Percentiles rank a stretch among this genome's conserved stretches.
phyloP scores from a whole-genome alignment of 2,113 vertebrate species.

The Nothocercus julius region DNA sequence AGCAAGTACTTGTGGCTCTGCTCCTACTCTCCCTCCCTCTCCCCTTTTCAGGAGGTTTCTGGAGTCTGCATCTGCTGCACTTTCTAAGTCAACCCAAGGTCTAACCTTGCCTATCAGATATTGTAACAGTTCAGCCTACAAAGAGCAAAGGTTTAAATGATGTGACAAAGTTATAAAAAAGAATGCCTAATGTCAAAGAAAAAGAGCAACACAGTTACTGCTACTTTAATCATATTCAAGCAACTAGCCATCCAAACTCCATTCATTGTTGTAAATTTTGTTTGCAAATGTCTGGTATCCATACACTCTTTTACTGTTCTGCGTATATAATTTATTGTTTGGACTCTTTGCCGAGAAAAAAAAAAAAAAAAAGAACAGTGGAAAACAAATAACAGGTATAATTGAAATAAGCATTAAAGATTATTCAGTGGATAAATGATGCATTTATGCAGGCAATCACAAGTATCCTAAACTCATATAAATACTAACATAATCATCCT shows the following conservation, averaged over 20 bases:
- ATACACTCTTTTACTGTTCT: neutral
- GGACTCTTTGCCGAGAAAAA: neutral
- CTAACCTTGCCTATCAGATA: neutral
- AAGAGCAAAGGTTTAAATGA: neutral
- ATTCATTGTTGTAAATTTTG: neutral
- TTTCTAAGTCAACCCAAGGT: neutral
- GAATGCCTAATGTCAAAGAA: neutral
- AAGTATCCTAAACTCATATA: neutral
- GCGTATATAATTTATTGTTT: neutral
- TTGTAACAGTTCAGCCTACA: neutral
- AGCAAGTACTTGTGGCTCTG: neutral
- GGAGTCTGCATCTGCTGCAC: neutral
- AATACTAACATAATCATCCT: neutral
- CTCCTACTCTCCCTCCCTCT: neutral
- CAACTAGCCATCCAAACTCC: neutral
- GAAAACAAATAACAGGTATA: neutral
- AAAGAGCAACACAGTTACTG: neutral
- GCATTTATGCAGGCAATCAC: neutral
- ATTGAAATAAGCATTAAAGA: neutral
- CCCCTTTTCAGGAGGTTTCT: neutral
- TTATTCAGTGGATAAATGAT: neutral
- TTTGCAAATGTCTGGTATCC: neutral
- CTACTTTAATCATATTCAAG: neutral
- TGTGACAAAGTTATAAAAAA: neutral
- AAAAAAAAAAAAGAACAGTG: neutral